A percentile compares a stretch with the other conserved stretches of the same genome.
Conservation (phyloP, 2,797 vertebrate species). For the Muscicapa comitata region DNA sequence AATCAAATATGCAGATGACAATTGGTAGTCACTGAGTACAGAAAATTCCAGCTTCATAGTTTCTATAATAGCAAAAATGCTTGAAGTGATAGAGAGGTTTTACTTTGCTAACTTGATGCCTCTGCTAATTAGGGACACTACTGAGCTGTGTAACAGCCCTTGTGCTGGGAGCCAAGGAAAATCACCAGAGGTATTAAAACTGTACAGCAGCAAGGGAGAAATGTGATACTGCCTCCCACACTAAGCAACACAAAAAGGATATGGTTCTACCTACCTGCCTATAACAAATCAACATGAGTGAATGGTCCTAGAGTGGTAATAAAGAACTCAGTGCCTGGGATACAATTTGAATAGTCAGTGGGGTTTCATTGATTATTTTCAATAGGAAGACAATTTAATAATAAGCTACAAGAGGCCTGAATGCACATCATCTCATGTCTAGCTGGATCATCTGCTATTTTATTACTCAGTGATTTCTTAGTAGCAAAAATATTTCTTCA, state of each 20-base stretch:
- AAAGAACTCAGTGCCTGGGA: background rate
- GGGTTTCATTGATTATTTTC: background rate
- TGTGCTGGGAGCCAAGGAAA: background rate
- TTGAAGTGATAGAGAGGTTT: background rate
- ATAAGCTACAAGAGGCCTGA: background rate
- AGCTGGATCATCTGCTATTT: background rate
- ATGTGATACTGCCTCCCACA: background rate
- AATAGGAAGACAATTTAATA: background rate
- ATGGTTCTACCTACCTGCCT: background rate
- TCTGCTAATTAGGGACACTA: constrained; percentile 1
- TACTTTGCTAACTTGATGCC: background rate
- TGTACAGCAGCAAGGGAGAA: rapidly evolving
- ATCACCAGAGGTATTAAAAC: background rate
- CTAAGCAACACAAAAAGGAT: background rate
- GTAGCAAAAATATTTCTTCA: constrained; percentile 23
- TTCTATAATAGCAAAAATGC: background rate
- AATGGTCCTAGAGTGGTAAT: background rate
- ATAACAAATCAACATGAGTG: background rate
- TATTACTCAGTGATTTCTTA: background rate
- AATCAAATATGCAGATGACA: constrained; percentile 10
- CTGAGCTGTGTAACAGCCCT: background rate
- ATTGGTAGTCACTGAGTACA: background rate
- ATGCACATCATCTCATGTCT: background rate
- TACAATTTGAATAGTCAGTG: background rate
- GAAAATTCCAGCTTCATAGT: background rate